Evolutionary conservation across 1,140 invertebrate genomes (phyloP).

Genomic region (Akabosia matsudoensis): DNA sequence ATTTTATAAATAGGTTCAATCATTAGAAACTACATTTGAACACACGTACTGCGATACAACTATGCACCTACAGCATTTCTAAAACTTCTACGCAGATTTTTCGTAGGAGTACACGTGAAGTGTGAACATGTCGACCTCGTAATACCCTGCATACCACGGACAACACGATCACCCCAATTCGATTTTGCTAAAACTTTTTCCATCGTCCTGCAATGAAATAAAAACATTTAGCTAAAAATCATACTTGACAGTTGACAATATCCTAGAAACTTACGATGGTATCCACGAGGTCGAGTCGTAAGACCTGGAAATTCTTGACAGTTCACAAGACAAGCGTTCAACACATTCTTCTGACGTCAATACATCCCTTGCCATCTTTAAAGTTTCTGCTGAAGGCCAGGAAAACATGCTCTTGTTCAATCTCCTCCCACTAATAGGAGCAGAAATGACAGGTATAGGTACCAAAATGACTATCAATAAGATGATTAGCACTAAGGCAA

Average conservation of each 20-base stretch:
- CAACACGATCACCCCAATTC: neutral
- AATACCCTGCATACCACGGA: neutral
- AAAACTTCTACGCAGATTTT: neutral
- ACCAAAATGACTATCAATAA: neutral
- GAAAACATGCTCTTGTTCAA: too few species aligned
- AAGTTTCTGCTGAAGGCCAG: neutral
- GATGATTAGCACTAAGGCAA: constrained; percentile 18
- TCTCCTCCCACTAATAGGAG: neutral
- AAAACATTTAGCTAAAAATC: neutral
- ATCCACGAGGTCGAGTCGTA: constrained; percentile 7
- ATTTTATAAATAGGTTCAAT: too few species aligned
- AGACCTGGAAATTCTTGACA: constrained; percentile 21
- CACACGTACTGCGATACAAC: neutral
- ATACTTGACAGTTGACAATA: neutral
- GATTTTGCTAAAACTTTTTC: neutral
- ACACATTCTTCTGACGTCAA: constrained; percentile 25
- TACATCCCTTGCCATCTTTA: constrained; percentile 24
- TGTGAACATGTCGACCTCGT: neutral
- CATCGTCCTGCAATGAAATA: neutral
- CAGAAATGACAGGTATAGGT: constrained; percentile 14
- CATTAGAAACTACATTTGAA: neutral
- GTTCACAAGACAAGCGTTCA: constrained; percentile 30
- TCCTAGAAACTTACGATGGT: neutral
- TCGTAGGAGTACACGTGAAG: neutral
- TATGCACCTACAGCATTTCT: neutral